phyloP scores from a whole-genome alignment of 2,797 vertebrate genomes.

The Melanotaenia trifasciata region DNA sequence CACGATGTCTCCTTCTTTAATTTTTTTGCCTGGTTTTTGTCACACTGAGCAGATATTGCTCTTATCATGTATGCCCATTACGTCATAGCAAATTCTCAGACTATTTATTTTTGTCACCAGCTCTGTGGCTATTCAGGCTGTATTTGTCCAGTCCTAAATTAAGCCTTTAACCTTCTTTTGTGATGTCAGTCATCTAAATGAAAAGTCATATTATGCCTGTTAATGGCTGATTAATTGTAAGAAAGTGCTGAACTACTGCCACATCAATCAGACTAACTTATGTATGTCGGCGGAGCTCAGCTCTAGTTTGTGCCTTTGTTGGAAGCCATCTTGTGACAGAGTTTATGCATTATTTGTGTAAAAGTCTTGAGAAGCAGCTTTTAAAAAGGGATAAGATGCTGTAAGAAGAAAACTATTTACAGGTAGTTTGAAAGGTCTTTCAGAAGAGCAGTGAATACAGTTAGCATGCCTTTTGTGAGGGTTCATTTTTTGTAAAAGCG shows the following conservation, averaged over 20 bases:
- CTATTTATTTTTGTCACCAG: slow-evolving; percentile 26
- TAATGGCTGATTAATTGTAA: slow-evolving; percentile 22
- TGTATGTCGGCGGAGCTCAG: neutral
- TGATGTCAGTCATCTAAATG: slow-evolving; percentile 8
- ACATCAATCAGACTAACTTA: neutral
- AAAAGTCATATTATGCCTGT: slow-evolving; percentile 10
- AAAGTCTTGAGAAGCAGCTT: neutral
- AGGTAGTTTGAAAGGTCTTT: too few relatives aligned
- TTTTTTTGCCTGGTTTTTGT: slow-evolving; percentile 6
- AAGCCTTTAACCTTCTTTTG: slow-evolving; percentile 33
- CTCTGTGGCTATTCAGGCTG: slow-evolving; percentile 17
- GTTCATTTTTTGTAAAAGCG: neutral
- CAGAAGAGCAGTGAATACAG: neutral
- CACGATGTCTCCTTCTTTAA: neutral
- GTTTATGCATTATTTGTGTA: neutral
- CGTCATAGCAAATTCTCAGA: slow-evolving; percentile 68
- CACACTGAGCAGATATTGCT: slow-evolving; percentile 41
- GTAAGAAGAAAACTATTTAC: neutral
- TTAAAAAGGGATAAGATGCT: neutral
- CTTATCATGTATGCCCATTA: slow-evolving; percentile 55
- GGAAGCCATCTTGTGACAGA: neutral
- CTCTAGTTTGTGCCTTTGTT: neutral
- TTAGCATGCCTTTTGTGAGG: neutral
- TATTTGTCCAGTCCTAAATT: slow-evolving; percentile 21
- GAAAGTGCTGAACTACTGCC: slow-evolving; percentile 11